These are phyloP conservation scores for Hipparchia sbordonii DNA, from an alignment of 2,888 invertebrate genomes.

Conservation along the genomic window DNA sequence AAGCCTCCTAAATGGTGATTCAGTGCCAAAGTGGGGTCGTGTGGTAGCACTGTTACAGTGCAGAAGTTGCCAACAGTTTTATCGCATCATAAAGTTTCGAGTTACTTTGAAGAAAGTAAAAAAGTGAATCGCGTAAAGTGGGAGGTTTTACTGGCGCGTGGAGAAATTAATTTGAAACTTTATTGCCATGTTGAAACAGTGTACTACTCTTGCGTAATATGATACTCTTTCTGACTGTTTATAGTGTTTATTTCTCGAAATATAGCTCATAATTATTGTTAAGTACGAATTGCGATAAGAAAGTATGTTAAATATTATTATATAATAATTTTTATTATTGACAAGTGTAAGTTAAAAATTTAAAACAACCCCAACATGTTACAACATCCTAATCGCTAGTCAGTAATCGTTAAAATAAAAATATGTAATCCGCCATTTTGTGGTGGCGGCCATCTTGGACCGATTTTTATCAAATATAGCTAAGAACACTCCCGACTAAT, in stretches of 20 bases:
- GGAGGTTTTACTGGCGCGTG: constrained; percentile 61
- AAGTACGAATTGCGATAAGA: not conserved
- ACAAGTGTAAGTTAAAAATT: too few species aligned
- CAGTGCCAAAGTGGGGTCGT: not conserved
- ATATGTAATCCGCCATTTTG: too few species aligned
- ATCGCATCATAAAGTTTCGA: constrained; percentile 61
- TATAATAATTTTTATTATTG: too few species aligned
- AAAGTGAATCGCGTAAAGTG: constrained; percentile 63
- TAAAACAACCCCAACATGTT: too few species aligned
- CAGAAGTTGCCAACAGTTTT: constrained; percentile 61
- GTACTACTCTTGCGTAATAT: constrained; percentile 61
- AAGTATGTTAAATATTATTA: not conserved
- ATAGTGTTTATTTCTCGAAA: constrained; percentile 40
- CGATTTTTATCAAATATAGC: too few species aligned
- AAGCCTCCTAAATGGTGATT: not conserved
- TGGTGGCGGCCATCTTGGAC: too few species aligned
- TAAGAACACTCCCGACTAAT: too few species aligned
- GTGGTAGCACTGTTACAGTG: constrained; percentile 32
- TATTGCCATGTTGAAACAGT: constrained; percentile 69
- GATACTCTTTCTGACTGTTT: constrained; percentile 47
- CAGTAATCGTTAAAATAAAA: too few species aligned
- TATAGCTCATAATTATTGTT: constrained; percentile 22
- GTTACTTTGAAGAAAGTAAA: constrained; percentile 60
- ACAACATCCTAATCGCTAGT: too few species aligned
- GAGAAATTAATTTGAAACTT: constrained; percentile 70